A percentile compares a stretch with the other conserved stretches of the same genome.
Conservation (phyloP, 1,140 invertebrate species). For the Copidosoma floridanum region DNA sequence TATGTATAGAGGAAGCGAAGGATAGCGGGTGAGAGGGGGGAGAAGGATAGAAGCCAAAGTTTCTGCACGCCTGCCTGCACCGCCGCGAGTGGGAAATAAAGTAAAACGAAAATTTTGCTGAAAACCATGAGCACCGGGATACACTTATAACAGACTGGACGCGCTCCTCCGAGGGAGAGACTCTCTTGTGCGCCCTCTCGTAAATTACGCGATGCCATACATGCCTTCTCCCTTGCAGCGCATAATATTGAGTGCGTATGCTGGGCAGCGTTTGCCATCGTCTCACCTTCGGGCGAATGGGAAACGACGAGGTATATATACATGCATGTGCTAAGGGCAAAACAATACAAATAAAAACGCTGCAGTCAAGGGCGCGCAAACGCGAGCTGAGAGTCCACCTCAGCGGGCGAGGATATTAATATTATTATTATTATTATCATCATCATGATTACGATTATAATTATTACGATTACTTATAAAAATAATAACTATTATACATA, state of each 20-base stretch:
- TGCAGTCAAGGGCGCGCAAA: not conserved
- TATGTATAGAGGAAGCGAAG: no score
- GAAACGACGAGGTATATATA: conserved; percentile 1
- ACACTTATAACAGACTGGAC: conserved; percentile 55
- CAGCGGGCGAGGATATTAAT: conserved; percentile 54
- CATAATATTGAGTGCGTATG: no score
- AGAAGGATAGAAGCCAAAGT: conserved; percentile 44
- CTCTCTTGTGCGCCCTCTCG: conserved; percentile 32
- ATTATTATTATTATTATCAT: no score
- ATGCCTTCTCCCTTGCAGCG: no score
- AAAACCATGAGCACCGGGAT: no score
- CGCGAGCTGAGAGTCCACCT: conserved; percentile 41
- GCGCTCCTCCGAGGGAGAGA: conserved; percentile 54
- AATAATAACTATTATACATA: no score
- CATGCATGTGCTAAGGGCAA: no score
- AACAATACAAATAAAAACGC: no score
- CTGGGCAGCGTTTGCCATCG: no score
- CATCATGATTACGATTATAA: no score
- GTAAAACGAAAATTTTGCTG: no score
- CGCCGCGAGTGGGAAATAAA: conserved; percentile 31
- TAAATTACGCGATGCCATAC: conserved; percentile 28
- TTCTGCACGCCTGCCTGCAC: conserved; percentile 48
- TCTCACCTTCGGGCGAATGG: conserved; percentile 16
- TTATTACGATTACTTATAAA: no score
- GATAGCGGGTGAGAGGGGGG: not conserved